Evolutionary conservation across 2,113 vertebrate species (phyloP), one percentile per base, ranked within the genome.

Genomic region (Shinisaurus crocodilurus): DNA sequence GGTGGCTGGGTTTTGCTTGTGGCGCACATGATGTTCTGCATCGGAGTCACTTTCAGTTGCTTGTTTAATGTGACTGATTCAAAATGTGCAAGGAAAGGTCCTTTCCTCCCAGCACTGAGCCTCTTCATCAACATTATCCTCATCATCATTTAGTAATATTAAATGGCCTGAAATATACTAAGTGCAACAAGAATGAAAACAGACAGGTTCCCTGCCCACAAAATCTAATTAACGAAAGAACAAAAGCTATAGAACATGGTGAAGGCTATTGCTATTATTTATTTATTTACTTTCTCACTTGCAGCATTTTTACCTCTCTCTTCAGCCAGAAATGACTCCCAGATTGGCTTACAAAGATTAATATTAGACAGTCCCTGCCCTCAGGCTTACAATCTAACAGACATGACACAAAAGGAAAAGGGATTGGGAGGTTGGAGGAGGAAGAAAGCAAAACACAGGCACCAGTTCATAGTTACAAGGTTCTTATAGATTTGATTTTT

Each of bases 141-240:
- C 82, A 12, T 69, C 60, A 37, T 43, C 23, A 40, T 13, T 40
- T 40, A 60, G 37, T 29, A 29, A 87, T 76, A 40, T 74, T 40
- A 75, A 75, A 74, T 54, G 23, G 69, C 48, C n/a, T 40, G 12
- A 75, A 86, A 87, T 23, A 50, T 37, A 23, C 67, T 72, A 54
- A 45, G 67, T 60, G 48, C 85, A 60, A 37, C n/a, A 60, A 23
- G 57, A 74, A 87, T 75, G 57, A 76, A 87, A 87, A 87, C 29
- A 75, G 50, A 43, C 85, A 40, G 50, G 25, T 76, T 60, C n/a
- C 79, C n/a, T 75, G 70, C 70, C 50, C 70, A 76, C 85, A 87
- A 87, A 87, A 87, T 87, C 50, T 75, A 75, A 87, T 87, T 87
- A 76, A 87, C 85, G 43, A 76, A 87, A 87, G 70, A 75, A 87